These are phyloP conservation scores for Borostomias antarcticus DNA, from an alignment of 2,797 vertebrate genomes.

Conservation along the genomic window DNA sequence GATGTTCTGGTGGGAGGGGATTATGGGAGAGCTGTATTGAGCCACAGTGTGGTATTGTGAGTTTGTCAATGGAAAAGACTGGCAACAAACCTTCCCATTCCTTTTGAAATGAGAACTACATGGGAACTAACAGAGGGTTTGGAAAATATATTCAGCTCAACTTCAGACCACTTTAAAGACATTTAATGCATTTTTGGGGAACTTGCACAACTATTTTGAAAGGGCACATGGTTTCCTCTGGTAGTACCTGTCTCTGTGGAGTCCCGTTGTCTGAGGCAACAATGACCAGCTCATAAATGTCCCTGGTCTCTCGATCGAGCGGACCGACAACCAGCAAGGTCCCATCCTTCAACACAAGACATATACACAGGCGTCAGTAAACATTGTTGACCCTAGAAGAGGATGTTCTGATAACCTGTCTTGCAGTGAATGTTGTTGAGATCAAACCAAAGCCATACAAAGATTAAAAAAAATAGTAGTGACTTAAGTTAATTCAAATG, in stretches of 20 bases:
- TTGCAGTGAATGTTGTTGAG: no score
- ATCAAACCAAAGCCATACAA: no score
- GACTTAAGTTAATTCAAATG: no score
- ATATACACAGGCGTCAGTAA: background rate
- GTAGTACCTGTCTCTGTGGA: constrained; percentile 74
- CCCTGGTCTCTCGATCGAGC: constrained; percentile 77
- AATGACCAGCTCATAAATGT: constrained; percentile 70
- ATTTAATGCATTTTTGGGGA: background rate
- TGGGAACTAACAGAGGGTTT: no score
- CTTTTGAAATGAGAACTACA: no score
- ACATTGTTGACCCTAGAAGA: no score
- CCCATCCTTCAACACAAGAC: constrained; percentile 69
- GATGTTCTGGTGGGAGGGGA: constrained; percentile 65
- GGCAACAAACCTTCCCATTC: no score
- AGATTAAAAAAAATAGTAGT: no score
- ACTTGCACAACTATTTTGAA: background rate
- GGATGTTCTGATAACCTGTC: no score
- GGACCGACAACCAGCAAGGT: constrained; percentile 59
- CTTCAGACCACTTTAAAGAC: no score
- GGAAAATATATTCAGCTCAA: no score
- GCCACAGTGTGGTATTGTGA: background rate
- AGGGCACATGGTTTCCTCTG: background rate
- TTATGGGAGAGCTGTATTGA: background rate
- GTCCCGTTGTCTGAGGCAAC: constrained; percentile 70
- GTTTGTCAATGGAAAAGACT: no score